Percentiles rank a stretch among this genome's conserved stretches.
These are phyloP conservation scores for Sphyrna mokarran DNA, from an alignment of 2,113 vertebrate genomes.

Conservation along the genomic window DNA sequence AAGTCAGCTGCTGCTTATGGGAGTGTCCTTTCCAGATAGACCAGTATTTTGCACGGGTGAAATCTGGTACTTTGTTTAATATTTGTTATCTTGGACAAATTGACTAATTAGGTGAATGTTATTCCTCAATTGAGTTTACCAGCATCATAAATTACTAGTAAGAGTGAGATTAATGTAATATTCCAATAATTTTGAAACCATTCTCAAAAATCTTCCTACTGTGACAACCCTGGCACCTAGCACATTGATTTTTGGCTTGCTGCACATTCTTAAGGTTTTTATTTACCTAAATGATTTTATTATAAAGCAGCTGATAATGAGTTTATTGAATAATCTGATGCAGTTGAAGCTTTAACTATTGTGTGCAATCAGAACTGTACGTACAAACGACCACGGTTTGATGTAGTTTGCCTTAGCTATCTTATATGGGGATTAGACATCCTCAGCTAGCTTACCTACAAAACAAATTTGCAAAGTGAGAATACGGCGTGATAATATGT, in stretches of 20 bases:
- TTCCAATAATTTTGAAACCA: slow-evolving; percentile 23
- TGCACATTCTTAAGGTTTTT: slow-evolving; percentile 64
- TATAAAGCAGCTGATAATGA: slow-evolving; percentile 53
- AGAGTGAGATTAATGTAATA: neutral
- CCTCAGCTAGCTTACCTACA: slow-evolving; percentile 62
- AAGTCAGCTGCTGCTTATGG: neutral
- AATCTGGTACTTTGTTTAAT: neutral
- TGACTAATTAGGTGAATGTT: neutral
- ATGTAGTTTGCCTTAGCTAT: slow-evolving; percentile 75
- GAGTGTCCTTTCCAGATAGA: neutral
- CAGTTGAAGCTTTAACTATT: slow-evolving; percentile 61
- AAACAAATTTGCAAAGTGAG: slow-evolving; percentile 54
- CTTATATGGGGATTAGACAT: slow-evolving; percentile 58
- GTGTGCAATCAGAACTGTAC: slow-evolving; percentile 59
- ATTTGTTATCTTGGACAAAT: neutral
- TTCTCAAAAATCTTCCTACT: neutral
- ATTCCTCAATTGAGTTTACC: neutral
- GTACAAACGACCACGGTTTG: slow-evolving; percentile 51
- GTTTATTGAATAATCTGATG: slow-evolving; percentile 54
- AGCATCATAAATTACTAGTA: neutral
- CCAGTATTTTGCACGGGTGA: neutral
- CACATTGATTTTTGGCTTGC: slow-evolving; percentile 55
- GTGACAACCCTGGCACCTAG: neutral
- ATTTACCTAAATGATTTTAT: slow-evolving; percentile 60
- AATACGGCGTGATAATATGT: slow-evolving; percentile 61